These are phyloP conservation scores for Panagrolaimus sp. DNA, from an alignment of 1,140 invertebrate genomes.

Conservation along the genomic window DNA sequence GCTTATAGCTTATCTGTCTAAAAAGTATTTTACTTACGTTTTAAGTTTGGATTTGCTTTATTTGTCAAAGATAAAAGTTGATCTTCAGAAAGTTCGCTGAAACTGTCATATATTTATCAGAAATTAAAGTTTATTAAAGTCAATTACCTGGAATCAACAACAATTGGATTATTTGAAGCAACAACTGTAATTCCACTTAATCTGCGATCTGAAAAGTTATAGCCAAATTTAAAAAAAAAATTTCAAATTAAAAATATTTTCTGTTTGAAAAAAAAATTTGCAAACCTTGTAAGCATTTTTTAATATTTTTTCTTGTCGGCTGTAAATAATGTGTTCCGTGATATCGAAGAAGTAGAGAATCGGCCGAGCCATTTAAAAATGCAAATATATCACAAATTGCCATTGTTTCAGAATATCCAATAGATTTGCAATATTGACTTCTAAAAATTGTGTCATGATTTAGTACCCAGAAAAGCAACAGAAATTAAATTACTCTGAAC, in stretches of 20 bases:
- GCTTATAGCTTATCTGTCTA: too few relatives aligned
- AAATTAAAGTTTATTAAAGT: too few relatives aligned
- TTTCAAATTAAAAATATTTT: background rate
- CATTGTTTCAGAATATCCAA: background rate
- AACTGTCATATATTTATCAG: too few relatives aligned
- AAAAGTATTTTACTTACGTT: too few relatives aligned
- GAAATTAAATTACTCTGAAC: background rate
- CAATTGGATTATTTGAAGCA: too few relatives aligned
- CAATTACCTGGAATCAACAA: too few relatives aligned
- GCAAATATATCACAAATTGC: slow-evolving; percentile 7
- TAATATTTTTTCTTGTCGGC: background rate
- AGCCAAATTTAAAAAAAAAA: background rate
- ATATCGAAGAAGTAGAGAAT: background rate
- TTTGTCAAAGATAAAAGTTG: too few relatives aligned
- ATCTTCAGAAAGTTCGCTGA: too few relatives aligned
- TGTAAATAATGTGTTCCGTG: background rate
- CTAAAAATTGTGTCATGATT: background rate
- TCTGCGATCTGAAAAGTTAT: background rate
- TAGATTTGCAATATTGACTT: background rate
- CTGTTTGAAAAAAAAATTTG: too few relatives aligned
- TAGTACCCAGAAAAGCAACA: background rate
- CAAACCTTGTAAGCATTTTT: background rate
- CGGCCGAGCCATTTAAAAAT: background rate
- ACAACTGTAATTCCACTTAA: too few relatives aligned
- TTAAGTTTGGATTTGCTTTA: too few relatives aligned